Base-by-base conservation (phyloP, 1,140 invertebrate species). In the Magallana ariakensis region DNA sequence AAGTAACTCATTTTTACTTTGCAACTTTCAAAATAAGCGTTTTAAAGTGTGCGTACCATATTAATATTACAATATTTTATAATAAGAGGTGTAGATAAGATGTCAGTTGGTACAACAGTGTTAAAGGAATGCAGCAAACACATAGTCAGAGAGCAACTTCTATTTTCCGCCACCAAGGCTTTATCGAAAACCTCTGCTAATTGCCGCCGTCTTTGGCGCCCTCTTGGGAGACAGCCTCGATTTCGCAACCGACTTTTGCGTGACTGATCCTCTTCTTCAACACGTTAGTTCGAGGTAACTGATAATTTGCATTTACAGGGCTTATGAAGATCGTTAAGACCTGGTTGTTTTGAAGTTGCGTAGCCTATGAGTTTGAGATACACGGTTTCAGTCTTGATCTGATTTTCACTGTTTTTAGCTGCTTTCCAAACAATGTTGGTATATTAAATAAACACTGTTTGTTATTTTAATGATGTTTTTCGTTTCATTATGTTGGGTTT, bases 81-180 rank as follows among this genome's bases (percentile, higher is more conserved):
- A 4, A 46, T 5, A 5, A n/a, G n/a, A 46, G 33, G 33, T 46
- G 33, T 46, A 46, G 3, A 46, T 46, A 75, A 33, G 66, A 26
- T 75, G 66, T 75, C 26, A 75, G 66, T 75, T 75, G 66, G 33
- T 33, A 26, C 22, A 75, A 75, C 22, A 75, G n/a, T 13, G 66
- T 26, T 75, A 75, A 11, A 26, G 66, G 66, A 75, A 19, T 75
- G 66, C 66, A 75, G 66, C 66, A 75, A 75, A 75, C 33, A 75
- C 66, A 75, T 26, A 19, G 33, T 26, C 66, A 75, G 9, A 26
- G 13, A 75, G 66, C 66, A 75, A 75, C 66, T 75, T 75, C 15
- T 22, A 75, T 10, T 26, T 75, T 19, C 66, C 66, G 66, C 66
- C 66, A 75, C 66, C 66, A 75, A 75, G 66, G 22, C 19, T 75